Base-by-base conservation (phyloP, 2,888 invertebrate genomes). In the Brachynemurus nebulosus region DNA sequence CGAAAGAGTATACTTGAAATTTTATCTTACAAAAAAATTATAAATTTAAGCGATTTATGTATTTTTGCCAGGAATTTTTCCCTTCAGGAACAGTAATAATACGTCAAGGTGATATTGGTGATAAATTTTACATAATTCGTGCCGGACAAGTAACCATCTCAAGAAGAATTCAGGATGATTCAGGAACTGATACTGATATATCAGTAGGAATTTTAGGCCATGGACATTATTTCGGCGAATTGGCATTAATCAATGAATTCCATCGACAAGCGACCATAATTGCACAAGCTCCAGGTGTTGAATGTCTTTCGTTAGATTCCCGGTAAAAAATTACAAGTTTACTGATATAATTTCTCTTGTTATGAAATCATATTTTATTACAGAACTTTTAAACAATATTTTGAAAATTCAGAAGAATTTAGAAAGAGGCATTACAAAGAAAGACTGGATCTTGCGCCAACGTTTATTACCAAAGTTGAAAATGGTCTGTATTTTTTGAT, bases 121-220 rank as follows among this genome's bases (percentile, higher is more conserved):
- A 91, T 59, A 88, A 86, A 53, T 92, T 92, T 66, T 92, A 84
- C 59, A 89, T 92, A 46, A 88, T 92, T 55, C 80, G 86, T 50
- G 85, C 84, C 5, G 89, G 89, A 14, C 78, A 76, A 12, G 89
- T 88, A 5, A 73, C 76, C 39, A 76, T 86, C 40, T 80, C 79
- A 9, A 42, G 34, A 42, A 8, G 20, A n/a, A 14, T 11, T 27
- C 19, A 40, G 27, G 18, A 20, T 17, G 40, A 40, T 25, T 17
- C n/a, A 12, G 30, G 30, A 4, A 30, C 30, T 14, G 14, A 14
- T 30, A 14, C n/a, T n/a, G 30, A 30, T 30, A 14, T 30, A 6
- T 30, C 30, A 4, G 78, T 91, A 16, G 79, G 83, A 7, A 68
- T 71, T 6, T 70, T 89, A 16, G 71, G 72, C 19, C 74, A 80